These are phyloP conservation scores for Buphagus erythrorhynchus DNA, from an alignment of 2,797 vertebrate genomes.

Conservation along the genomic window DNA sequence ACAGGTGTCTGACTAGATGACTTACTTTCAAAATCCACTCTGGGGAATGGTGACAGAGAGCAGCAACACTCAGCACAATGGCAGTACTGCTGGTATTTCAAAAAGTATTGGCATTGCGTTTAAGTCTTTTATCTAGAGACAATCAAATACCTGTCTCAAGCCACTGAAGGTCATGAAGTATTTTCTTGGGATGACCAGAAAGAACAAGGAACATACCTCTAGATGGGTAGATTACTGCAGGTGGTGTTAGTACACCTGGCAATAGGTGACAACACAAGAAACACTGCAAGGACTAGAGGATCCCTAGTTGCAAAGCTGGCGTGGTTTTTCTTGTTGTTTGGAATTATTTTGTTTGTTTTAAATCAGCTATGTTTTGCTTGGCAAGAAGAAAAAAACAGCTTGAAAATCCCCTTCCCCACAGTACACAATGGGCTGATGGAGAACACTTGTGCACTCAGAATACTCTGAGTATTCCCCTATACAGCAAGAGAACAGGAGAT, in stretches of 20 bases:
- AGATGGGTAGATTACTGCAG: background rate
- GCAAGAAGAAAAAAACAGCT: background rate
- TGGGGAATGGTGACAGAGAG: background rate
- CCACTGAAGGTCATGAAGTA: background rate
- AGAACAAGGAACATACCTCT: background rate
- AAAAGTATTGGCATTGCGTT: background rate
- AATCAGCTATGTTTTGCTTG: background rate
- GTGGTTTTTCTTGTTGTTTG: background rate
- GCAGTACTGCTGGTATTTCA: background rate
- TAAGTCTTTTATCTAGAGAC: background rate
- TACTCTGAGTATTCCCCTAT: background rate
- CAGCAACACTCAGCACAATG: accelerated
- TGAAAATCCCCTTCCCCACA: background rate
- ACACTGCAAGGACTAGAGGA: background rate
- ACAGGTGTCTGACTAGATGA: background rate
- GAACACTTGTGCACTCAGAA: background rate
- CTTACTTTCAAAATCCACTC: background rate
- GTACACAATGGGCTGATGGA: background rate
- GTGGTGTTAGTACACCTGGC: background rate
- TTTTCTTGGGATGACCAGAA: background rate
- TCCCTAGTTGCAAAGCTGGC: background rate
- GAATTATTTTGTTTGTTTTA: background rate
- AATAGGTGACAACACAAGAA: background rate
- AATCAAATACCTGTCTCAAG: background rate
- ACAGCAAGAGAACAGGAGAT: background rate